phyloP scores from a whole-genome alignment of 2,888 invertebrate species.

The Molanna angustata region DNA sequence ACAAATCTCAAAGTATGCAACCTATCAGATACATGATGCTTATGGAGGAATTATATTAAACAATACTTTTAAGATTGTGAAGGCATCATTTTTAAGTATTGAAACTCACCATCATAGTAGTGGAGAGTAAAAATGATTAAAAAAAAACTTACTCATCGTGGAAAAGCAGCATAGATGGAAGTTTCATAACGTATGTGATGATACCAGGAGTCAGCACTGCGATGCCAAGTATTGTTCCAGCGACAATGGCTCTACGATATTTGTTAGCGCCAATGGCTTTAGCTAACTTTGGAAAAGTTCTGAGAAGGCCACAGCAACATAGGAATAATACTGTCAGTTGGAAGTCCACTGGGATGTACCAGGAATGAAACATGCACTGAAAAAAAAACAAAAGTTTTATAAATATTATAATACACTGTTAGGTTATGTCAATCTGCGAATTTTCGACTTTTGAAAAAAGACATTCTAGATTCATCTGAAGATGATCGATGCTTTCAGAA shows the following conservation, averaged over 20 bases:
- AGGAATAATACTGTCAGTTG: conserved; percentile 61
- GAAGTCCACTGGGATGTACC: conserved; percentile 70
- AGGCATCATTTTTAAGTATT: no score
- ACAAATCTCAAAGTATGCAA: no score
- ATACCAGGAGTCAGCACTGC: conserved; percentile 49
- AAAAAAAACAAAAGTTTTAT: conserved; percentile 34
- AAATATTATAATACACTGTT: no score
- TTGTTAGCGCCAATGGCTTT: conserved; percentile 32
- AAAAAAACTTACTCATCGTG: conserved; percentile 51
- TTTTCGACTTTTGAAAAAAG: no score
- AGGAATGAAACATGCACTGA: conserved; percentile 64
- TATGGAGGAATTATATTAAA: no score
- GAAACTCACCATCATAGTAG: no score
- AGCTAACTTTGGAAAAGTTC: conserved; percentile 34
- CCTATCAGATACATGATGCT: no score
- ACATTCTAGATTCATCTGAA: no score
- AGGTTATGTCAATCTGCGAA: no score
- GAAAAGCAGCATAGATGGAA: conserved; percentile 55
- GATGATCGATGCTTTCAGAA: no score
- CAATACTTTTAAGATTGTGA: no score
- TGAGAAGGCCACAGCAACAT: conserved; percentile 48
- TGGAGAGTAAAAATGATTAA: no score
- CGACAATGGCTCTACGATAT: conserved; percentile 43
- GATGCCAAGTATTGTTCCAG: conserved; percentile 43
- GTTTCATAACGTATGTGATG: conserved; percentile 49